Conservation (phyloP, 2,888 invertebrate genomes). For the Ametastegia equiseti region DNA sequence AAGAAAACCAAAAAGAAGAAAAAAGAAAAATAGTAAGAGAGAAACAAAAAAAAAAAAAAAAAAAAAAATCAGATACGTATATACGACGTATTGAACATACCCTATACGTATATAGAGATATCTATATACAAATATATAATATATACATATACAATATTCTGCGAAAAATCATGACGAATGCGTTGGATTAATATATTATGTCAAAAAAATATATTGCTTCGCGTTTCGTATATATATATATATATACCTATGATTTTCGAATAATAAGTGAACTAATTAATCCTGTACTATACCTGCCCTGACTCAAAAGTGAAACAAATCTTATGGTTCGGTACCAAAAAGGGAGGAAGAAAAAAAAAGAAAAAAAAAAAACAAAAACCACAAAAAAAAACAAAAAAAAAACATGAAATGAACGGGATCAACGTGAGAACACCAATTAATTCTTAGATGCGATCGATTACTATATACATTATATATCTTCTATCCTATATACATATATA, state of each 20-base stretch:
- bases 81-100: neutral
- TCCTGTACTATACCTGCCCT: too few relatives aligned
- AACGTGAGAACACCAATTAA: slow-evolving; percentile 76
- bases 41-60: slow-evolving; percentile 27
- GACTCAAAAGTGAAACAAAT: slow-evolving; percentile 43
- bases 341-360: too few relatives aligned
- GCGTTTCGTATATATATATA: neutral
- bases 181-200: too few relatives aligned
- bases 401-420: slow-evolving; percentile 68
- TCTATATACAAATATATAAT: too few relatives aligned
- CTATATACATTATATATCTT: slow-evolving; percentile 36
- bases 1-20: slow-evolving; percentile 47
- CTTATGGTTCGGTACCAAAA: slow-evolving; percentile 69
- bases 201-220: too few relatives aligned
- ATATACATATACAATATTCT: too few relatives aligned
- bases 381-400: too few relatives aligned
- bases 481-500: neutral
- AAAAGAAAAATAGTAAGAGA: slow-evolving; percentile 16
- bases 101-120: too few relatives aligned
- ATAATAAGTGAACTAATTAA: neutral
- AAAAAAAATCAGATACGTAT: slow-evolving; percentile 30
- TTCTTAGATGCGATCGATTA: slow-evolving; percentile 64
- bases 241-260: too few relatives aligned
- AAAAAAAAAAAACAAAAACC: slow-evolving; percentile 70
- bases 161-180: neutral